These are phyloP conservation scores for Hemaris fuciformis DNA, from an alignment of 2,888 invertebrate species.

Conservation along the genomic window DNA sequence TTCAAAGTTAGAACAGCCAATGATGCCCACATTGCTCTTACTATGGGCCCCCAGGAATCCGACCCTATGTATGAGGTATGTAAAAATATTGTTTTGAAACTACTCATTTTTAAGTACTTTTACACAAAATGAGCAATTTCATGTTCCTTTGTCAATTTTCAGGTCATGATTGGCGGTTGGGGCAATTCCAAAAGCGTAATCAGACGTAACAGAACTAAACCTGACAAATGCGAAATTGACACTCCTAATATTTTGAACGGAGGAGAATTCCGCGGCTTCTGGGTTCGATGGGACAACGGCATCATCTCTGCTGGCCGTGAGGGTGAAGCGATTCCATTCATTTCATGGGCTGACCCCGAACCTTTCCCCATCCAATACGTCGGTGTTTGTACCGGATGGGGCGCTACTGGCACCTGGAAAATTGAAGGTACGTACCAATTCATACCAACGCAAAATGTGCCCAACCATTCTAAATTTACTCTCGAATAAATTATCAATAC, in stretches of 20 bases:
- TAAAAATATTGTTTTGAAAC: not conserved
- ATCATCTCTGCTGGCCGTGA: conserved; percentile 87
- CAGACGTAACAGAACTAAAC: conserved; percentile 88
- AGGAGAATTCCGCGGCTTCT: conserved; percentile 90
- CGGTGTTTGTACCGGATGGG: conserved; percentile 94
- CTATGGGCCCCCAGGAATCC: conserved; percentile 84
- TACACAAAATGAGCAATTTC: not conserved
- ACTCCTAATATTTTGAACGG: conserved; percentile 87
- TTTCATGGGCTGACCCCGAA: conserved; percentile 87
- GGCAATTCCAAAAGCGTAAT: conserved; percentile 91
- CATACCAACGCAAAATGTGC: conserved; percentile 63
- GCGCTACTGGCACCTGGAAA: conserved; percentile 90
- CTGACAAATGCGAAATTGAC: conserved; percentile 86
- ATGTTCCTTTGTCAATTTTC: conserved; percentile 16
- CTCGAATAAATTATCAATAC: conserved; percentile 52
- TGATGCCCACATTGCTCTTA: conserved; percentile 93
- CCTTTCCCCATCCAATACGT: conserved; percentile 87
- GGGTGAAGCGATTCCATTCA: conserved; percentile 86
- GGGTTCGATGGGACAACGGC: conserved; percentile 89
- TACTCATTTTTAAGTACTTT: not conserved
- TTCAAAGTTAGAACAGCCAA: conserved; percentile 90
- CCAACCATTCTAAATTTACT: conserved; percentile 61
- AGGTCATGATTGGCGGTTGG: conserved; percentile 95
- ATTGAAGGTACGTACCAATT: conserved; percentile 84
- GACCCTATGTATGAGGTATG: conserved; percentile 90